Evolutionary conservation across 2,113 vertebrate species (phyloP).

Genomic region (Cyphomyrus discorhynchus): DNA sequence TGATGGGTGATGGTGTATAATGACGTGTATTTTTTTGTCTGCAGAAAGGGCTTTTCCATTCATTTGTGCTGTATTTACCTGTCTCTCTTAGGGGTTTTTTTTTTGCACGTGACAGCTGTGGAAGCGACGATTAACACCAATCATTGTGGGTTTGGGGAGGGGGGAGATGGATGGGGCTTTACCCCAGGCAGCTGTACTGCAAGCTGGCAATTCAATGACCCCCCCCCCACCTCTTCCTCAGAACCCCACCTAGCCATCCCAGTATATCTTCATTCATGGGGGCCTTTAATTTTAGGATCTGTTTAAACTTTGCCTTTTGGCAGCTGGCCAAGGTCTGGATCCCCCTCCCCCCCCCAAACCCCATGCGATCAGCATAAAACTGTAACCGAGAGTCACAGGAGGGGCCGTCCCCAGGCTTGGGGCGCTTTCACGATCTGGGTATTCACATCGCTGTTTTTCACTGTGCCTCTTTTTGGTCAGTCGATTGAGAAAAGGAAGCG

Average conservation of each 20-base stretch:
- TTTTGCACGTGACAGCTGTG: neutral
- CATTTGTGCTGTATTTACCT: neutral
- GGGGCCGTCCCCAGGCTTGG: slow-evolving; percentile 24
- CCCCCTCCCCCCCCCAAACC: neutral
- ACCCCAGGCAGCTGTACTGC: slow-evolving; percentile 2
- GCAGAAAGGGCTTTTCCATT: neutral
- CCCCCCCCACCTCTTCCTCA: neutral
- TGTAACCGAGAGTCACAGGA: neutral
- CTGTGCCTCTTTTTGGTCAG: slow-evolving; percentile 12
- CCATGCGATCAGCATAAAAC: neutral
- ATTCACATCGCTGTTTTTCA: slow-evolving; percentile 12
- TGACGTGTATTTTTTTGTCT: neutral
- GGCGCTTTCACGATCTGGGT: slow-evolving; percentile 16
- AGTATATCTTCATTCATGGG: neutral
- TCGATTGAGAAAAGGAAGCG: slow-evolving; percentile 17
- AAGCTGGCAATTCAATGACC: neutral
- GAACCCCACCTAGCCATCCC: neutral
- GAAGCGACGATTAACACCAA: neutral
- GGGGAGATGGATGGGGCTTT: neutral
- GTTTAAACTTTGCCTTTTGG: neutral
- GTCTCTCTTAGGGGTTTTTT: neutral
- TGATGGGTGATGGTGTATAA: neutral
- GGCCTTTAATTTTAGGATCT: neutral
- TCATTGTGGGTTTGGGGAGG: neutral
- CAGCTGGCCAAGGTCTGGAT: neutral